Evolutionary conservation across 2,888 invertebrate genomes (phyloP).

Genomic region (Muscina levida): DNA sequence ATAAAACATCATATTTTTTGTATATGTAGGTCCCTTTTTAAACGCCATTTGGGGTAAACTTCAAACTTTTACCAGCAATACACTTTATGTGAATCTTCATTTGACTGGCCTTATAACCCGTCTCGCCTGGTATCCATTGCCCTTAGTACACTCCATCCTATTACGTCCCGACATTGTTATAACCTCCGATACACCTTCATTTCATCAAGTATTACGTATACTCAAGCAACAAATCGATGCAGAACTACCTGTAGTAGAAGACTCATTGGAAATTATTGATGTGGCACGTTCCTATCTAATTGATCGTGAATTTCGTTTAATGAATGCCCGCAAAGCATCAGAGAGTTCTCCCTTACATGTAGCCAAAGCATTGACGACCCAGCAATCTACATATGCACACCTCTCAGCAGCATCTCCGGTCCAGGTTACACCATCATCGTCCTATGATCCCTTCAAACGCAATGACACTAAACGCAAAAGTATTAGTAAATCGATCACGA

Average conservation of each 20-base stretch:
- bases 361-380: slow-evolving; percentile 78
- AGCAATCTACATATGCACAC: slow-evolving; percentile 76
- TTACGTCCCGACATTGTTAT: slow-evolving; percentile 91
- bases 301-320: slow-evolving; percentile 88
- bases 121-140: slow-evolving; percentile 93
- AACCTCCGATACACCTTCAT: slow-evolving; percentile 94
- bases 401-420: slow-evolving; percentile 77
- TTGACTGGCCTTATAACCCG: slow-evolving; percentile 92
- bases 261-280: slow-evolving; percentile 85
- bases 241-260: slow-evolving; percentile 82
- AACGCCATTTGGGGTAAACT: slow-evolving; percentile 89
- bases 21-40: slow-evolving; percentile 91
- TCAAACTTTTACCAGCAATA: slow-evolving; percentile 91
- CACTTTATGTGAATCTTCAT: slow-evolving; percentile 91
- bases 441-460: slow-evolving; percentile 82
- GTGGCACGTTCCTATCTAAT: slow-evolving; percentile 90
- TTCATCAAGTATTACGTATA: slow-evolving; percentile 92
- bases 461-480: slow-evolving; percentile 88
- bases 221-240: slow-evolving; percentile 94
- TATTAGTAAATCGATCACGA: slow-evolving; percentile 87
- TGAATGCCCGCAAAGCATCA: slow-evolving; percentile 83
- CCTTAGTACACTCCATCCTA: slow-evolving; percentile 91
- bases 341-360: slow-evolving; percentile 75
- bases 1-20: no score
- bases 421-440: slow-evolving; percentile 77